Conservation (phyloP, 37 sponge, comb jelly and placozoan species). For the Cladorhizidae sp. region DNA sequence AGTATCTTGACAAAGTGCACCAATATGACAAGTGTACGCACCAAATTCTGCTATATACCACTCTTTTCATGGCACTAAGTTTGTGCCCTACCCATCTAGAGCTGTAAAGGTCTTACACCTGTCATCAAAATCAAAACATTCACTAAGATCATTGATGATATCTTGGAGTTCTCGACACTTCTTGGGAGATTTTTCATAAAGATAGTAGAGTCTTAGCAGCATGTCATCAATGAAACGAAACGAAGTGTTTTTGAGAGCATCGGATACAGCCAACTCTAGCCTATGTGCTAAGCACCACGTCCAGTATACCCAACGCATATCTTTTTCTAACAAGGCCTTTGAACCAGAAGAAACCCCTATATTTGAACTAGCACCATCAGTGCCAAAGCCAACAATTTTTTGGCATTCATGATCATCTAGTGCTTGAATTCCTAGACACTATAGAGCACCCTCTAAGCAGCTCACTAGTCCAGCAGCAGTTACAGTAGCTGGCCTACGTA, state of each 20-base stretch:
- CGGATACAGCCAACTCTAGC: conserved; percentile 62
- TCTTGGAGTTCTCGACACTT: conserved; percentile 64
- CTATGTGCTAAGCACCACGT: conserved; percentile 81
- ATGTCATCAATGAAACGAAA: conserved; percentile 72
- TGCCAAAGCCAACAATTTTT: conserved; percentile 55
- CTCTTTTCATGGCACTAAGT: conserved; percentile 62
- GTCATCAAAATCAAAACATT: conserved; percentile 48
- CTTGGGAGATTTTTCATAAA: conserved; percentile 68
- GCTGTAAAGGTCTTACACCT: conserved; percentile 44
- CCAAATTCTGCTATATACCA: conserved; percentile 77
- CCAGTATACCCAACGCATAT: conserved; percentile 73
- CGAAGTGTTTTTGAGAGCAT: conserved; percentile 62
- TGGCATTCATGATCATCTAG: conserved; percentile 38
- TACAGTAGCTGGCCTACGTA: conserved; percentile 30
- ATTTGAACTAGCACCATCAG: conserved; percentile 62
- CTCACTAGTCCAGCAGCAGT: conserved; percentile 51
- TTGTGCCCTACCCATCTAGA: conserved; percentile 55
- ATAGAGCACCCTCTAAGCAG: background rate
- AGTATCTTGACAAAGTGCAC: conserved; percentile 55
- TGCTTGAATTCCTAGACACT: conserved; percentile 34
- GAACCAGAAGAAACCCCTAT: conserved; percentile 45
- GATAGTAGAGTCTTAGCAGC: conserved; percentile 60
- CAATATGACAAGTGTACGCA: conserved; percentile 68
- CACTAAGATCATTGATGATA: conserved; percentile 48
- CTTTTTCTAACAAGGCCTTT: conserved; percentile 64